Base-by-base conservation (phyloP, 2,888 invertebrate genomes). In the Megastigmus dorsalis region DNA sequence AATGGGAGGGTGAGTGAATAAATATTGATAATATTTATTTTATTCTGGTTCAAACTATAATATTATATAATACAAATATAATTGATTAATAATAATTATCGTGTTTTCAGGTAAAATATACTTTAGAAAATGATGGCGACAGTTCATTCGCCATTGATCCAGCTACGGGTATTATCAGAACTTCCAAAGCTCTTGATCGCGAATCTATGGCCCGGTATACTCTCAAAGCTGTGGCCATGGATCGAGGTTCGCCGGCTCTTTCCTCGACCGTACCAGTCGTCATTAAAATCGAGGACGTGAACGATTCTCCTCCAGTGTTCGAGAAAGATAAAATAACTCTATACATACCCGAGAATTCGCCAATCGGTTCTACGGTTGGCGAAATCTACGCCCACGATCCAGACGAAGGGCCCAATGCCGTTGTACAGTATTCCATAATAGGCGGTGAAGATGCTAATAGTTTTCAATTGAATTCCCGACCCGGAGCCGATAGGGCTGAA, bases 341-440 rank as follows among this genome's bases (percentile, higher is more conserved):
- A 43, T 96, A 95, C 85, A 94, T 99, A 3, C 91, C 96, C 0
- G 99, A 99, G 89, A 99, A 99, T 86, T 97, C 97, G n/a, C 98
- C 98, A 0, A 92, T 97, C 0, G 98, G 97, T 0, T 96, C 97
- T 0, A 95, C 95, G 0, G 96, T 99, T 0, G 98, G 97, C 0
- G 94, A 95, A 83, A 93, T 98, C 68, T 92, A 94, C 82, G 96
- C 98, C 0, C 93, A 93, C 80, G 98, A 98, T 88, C 96, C 97
- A 0, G 98, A 98, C 82, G 96, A 97, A 84, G 97, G 97, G 0
- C 91, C 93, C 0, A 97, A 98, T 87, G 96, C 97, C 0, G 92
- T 95, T 0, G 95, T 99, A 0, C 95, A 96, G 82, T 99, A 99
- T 87, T 95, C 96, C 9, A 97, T 99, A 45, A 96, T 97, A 83